Conservation (phyloP, 2,797 vertebrate genomes). For the Balearica regulorum region DNA sequence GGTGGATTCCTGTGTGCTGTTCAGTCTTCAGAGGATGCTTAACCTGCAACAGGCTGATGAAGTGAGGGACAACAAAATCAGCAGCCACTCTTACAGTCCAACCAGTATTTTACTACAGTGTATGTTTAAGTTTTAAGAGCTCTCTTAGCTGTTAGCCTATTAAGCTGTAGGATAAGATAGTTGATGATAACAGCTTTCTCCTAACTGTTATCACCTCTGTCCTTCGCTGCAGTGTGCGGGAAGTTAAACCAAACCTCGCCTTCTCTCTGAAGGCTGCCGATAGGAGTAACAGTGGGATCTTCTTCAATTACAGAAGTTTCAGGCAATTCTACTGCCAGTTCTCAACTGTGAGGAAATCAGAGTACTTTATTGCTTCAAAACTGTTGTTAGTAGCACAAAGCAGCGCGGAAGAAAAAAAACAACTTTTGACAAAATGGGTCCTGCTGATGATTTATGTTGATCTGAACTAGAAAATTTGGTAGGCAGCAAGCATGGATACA, state of each 20-base stretch:
- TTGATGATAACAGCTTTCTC: constrained; percentile 55
- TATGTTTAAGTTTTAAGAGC: constrained; percentile 35
- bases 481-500: background rate
- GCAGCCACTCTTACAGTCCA: background rate
- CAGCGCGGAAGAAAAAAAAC: background rate
- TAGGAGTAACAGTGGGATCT: constrained; percentile 24
- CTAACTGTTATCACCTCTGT: constrained; percentile 37
- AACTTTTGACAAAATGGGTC: constrained; percentile 16
- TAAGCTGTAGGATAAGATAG: constrained; percentile 42
- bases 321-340: constrained; percentile 17
- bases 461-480: constrained; percentile 10
- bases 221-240: background rate
- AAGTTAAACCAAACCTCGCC: background rate
- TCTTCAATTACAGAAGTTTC: constrained; percentile 48
- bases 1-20: background rate
- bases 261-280: background rate
- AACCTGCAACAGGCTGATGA: background rate
- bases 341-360: constrained; percentile 53
- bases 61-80: constrained; percentile 29
- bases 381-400: background rate
- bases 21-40: background rate
- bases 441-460: constrained; percentile 40
- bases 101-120: constrained; percentile 19
- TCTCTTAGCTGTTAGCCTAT: constrained; percentile 26
- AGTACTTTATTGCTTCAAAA: constrained; percentile 41